Conservation (phyloP, 2,888 invertebrate species). For the Andrena flavipes region DNA sequence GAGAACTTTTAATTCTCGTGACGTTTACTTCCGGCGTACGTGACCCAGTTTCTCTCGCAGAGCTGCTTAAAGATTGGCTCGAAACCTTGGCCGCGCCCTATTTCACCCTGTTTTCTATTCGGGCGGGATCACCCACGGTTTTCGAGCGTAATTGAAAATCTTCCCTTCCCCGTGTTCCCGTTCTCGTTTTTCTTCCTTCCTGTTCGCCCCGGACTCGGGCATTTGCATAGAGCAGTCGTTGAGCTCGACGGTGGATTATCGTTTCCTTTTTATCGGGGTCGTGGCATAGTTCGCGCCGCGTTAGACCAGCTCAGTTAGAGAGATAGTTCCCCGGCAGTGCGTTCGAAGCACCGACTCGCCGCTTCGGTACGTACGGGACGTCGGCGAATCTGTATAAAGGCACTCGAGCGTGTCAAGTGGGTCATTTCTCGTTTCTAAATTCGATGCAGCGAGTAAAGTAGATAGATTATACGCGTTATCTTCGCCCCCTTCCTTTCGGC, state of each 20-base stretch:
- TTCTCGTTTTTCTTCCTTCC: not conserved
- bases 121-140: conserved; percentile 41
- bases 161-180: conserved; percentile 4
- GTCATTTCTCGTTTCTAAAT: not conserved
- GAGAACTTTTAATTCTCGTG: conserved; percentile 64
- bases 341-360: conserved; percentile 11
- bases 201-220: not conserved
- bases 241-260: conserved; percentile 60
- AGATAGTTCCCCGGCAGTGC: conserved; percentile 39
- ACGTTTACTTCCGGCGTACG: conserved; percentile 69
- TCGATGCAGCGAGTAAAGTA: not conserved
- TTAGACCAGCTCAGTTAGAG: conserved; percentile 40
- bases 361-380: not conserved
- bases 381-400: not conserved
- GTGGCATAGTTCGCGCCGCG: conserved; percentile 54
- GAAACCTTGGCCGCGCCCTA: conserved; percentile 34
- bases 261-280: conserved; percentile 65
- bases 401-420: not conserved
- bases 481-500: not conserved
- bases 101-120: conserved; percentile 55
- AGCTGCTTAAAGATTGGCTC: conserved; percentile 61
- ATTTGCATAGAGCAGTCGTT: conserved; percentile 49
- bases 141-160: conserved; percentile 71
- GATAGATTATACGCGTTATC: conserved; percentile 16
- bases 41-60: conserved; percentile 61